These are phyloP conservation scores for Gryon sp. DNA, from an alignment of 1,140 invertebrate genomes.

Conservation along the genomic window DNA sequence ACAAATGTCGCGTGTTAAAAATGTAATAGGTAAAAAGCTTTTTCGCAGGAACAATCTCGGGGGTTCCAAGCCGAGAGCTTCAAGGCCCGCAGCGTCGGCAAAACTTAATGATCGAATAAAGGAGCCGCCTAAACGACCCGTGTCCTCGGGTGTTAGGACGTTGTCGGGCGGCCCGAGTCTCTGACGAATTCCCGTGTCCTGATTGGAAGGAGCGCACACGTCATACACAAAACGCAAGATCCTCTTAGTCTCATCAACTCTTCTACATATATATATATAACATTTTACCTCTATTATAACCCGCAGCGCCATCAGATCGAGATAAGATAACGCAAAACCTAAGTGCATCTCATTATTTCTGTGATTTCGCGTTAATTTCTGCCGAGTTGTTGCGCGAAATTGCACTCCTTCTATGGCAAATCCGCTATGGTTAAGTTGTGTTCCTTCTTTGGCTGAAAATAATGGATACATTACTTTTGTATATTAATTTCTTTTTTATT, in stretches of 20 bases:
- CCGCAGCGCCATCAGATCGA: constrained; percentile 23
- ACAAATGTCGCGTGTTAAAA: constrained; percentile 61
- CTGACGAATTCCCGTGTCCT: constrained; percentile 62
- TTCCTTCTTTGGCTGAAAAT: too few relatives aligned
- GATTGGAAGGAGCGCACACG: constrained; percentile 68
- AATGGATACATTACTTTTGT: too few relatives aligned
- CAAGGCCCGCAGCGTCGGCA: constrained; percentile 67
- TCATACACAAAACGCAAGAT: constrained; percentile 47
- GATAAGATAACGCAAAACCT: constrained; percentile 32
- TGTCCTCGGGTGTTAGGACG: constrained; percentile 76
- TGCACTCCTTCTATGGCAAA: constrained; percentile 15
- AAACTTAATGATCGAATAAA: constrained; percentile 78
- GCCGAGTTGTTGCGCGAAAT: constrained; percentile 27
- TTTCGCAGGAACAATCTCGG: constrained; percentile 53
- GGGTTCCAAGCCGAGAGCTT: constrained; percentile 34
- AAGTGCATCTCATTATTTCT: constrained; percentile 49
- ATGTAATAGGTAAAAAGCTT: constrained; percentile 64
- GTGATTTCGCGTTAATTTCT: constrained; percentile 35
- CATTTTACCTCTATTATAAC: constrained; percentile 44
- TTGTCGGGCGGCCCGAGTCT: constrained; percentile 56
- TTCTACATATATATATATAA: constrained; percentile 22
- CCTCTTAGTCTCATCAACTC: constrained; percentile 34
- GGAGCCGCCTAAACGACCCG: constrained; percentile 78
- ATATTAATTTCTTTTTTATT: too few relatives aligned
- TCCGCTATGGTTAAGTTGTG: too few relatives aligned